A percentile compares a stretch with the other conserved stretches of the same genome.
phyloP scores from a whole-genome alignment of 2,797 vertebrate species.

The Acanthiza pusilla region DNA sequence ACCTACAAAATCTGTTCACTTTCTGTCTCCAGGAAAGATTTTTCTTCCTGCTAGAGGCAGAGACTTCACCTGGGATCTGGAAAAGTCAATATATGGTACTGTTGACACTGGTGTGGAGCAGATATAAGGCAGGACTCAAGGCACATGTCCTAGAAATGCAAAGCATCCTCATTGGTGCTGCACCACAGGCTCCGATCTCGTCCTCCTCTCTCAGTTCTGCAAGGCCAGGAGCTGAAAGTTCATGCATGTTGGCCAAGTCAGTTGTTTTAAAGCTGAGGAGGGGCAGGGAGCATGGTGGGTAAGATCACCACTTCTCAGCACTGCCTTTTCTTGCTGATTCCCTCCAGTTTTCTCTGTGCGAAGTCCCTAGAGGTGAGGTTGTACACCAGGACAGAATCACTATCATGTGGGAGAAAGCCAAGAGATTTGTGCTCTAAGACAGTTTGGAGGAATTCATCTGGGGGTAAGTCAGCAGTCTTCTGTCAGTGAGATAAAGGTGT shows the following conservation, averaged over 20 bases:
- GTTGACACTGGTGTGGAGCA: not conserved
- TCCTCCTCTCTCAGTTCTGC: not conserved
- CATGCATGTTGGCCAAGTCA: not conserved
- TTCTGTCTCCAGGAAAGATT: not conserved
- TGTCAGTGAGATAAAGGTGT: not conserved
- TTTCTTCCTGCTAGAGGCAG: conserved; percentile 5
- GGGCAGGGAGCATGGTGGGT: not conserved
- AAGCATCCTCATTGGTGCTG: not conserved
- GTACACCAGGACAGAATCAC: not conserved
- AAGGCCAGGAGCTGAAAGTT: not conserved
- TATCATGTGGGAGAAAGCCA: not conserved
- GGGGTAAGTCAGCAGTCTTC: not conserved
- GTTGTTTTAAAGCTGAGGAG: not conserved
- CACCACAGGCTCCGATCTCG: not conserved
- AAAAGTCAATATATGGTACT: not conserved
- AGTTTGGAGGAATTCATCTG: not conserved
- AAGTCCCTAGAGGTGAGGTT: not conserved
- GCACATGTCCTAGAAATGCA: not conserved
- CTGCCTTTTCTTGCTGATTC: not conserved
- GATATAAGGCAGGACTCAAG: not conserved
- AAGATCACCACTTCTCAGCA: not conserved
- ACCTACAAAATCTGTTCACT: not conserved
- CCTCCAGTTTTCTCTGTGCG: not conserved
- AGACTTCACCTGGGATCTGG: not conserved
- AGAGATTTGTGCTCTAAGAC: not conserved